phyloP scores from a whole-genome alignment of 2,888 invertebrate species.

The Drosophila ustulata region DNA sequence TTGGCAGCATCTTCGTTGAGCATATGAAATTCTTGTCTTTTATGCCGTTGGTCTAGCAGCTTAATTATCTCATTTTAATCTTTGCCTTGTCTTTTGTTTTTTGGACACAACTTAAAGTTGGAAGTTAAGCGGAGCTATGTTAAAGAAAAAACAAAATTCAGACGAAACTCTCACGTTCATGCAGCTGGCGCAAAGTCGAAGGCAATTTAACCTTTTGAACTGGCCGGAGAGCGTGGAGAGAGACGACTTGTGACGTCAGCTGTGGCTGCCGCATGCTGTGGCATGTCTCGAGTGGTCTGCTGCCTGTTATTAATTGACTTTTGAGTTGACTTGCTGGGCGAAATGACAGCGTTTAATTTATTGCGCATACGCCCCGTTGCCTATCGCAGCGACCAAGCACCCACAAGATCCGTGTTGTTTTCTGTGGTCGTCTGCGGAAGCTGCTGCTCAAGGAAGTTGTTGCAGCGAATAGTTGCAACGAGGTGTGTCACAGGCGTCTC shows the following conservation, averaged over 20 bases:
- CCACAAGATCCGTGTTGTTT: constrained; percentile 50
- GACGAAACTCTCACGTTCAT: constrained; percentile 71
- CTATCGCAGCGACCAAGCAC: constrained; percentile 40
- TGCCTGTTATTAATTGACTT: constrained; percentile 79
- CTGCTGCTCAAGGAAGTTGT: constrained; percentile 66
- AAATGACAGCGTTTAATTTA: constrained; percentile 77
- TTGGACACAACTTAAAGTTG: constrained; percentile 16
- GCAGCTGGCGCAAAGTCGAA: constrained; percentile 46
- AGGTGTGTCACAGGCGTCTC: constrained; percentile 18
- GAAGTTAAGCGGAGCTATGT: not conserved
- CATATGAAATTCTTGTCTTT: constrained; percentile 10
- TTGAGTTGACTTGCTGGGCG: constrained; percentile 76
- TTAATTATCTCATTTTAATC: constrained; percentile 40
- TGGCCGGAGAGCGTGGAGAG: constrained; percentile 49
- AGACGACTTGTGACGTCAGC: constrained; percentile 66
- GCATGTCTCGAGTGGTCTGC: constrained; percentile 39
- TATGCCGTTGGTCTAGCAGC: constrained; percentile 10
- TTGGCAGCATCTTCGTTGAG: constrained; percentile 12
- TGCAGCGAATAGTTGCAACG: constrained; percentile 49
- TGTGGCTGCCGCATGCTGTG: constrained; percentile 13
- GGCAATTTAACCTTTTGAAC: constrained; percentile 75
- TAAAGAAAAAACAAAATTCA: not conserved
- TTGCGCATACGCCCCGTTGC: constrained; percentile 77
- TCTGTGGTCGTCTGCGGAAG: constrained; percentile 59
- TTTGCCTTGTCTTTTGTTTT: constrained; percentile 8